Conservation (phyloP, 2,888 invertebrate species). For the Polymixis flavicincta region DNA sequence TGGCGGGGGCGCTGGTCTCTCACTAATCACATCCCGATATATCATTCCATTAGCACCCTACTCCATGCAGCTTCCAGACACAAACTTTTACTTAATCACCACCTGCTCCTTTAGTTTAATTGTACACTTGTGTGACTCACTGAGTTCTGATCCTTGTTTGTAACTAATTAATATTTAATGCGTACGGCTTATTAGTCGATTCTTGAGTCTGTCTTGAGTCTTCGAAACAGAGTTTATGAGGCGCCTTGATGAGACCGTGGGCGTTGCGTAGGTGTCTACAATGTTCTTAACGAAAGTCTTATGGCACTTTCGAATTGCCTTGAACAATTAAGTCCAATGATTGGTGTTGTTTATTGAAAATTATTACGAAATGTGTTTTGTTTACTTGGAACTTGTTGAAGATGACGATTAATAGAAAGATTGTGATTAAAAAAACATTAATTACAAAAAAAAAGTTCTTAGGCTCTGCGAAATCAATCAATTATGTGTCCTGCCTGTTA, state of each 20-base stretch:
- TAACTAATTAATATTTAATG: constrained; percentile 51
- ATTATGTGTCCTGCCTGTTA: too few relatives aligned
- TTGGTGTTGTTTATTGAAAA: constrained; percentile 42
- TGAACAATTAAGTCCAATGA: constrained; percentile 50
- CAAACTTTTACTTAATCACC: constrained; percentile 78
- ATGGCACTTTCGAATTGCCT: constrained; percentile 43
- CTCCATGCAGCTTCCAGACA: constrained; percentile 52
- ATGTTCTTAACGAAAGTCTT: constrained; percentile 41
- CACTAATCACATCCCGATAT: neutral
- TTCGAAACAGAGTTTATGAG: constrained; percentile 47
- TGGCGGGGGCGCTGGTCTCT: too few relatives aligned
- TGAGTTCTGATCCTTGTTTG: constrained; percentile 56
- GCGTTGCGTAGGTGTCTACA: constrained; percentile 47
- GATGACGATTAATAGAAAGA: neutral
- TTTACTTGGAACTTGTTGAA: constrained; percentile 10
- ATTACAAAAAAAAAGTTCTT: too few relatives aligned
- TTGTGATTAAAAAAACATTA: too few relatives aligned
- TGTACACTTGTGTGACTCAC: constrained; percentile 64
- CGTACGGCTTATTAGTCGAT: constrained; percentile 45
- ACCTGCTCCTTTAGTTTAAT: constrained; percentile 72
- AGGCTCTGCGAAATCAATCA: too few relatives aligned
- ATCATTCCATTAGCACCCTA: constrained; percentile 26
- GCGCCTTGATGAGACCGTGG: constrained; percentile 43
- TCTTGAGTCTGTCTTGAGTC: constrained; percentile 28
- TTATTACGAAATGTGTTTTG: constrained; percentile 38